phyloP scores from a whole-genome alignment of 2,888 invertebrate genomes.

The Boloria selene region DNA sequence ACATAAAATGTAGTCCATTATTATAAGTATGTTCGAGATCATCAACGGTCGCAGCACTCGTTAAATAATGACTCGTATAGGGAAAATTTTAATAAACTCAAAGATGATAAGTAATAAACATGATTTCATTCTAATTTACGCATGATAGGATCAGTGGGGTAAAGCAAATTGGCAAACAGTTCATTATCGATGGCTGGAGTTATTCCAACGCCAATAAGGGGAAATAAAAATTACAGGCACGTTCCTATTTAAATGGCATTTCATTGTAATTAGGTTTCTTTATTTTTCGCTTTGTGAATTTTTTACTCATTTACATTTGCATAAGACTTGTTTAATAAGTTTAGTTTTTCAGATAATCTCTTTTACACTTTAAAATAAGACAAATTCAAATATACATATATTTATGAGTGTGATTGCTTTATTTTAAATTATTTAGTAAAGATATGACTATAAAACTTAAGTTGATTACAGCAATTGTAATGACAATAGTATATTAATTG shows the following conservation, averaged over 20 bases:
- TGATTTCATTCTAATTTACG: slow-evolving; percentile 25
- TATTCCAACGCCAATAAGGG: slow-evolving; percentile 33
- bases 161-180: slow-evolving; percentile 37
- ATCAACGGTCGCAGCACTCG: no score
- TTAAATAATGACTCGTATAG: no score
- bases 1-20: no score
- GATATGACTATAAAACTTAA: no score
- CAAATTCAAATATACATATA: not conserved
- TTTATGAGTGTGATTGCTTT: not conserved
- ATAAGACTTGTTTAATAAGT: not conserved
- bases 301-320: not conserved
- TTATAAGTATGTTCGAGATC: no score
- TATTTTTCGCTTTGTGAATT: slow-evolving; percentile 10
- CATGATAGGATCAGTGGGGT: slow-evolving; percentile 26
- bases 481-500: no score
- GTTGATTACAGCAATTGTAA: no score
- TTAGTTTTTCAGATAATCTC: no score
- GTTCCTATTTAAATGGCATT: slow-evolving; percentile 21
- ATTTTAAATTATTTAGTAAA: no score
- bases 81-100: no score
- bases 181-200: slow-evolving; percentile 35
- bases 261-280: slow-evolving; percentile 27
- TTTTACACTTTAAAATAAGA: not conserved
- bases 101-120: slow-evolving; percentile 6
- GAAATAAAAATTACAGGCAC: slow-evolving; percentile 33